phyloP scores from a whole-genome alignment of 2,888 invertebrate species.

The Electrophaes corylata region DNA sequence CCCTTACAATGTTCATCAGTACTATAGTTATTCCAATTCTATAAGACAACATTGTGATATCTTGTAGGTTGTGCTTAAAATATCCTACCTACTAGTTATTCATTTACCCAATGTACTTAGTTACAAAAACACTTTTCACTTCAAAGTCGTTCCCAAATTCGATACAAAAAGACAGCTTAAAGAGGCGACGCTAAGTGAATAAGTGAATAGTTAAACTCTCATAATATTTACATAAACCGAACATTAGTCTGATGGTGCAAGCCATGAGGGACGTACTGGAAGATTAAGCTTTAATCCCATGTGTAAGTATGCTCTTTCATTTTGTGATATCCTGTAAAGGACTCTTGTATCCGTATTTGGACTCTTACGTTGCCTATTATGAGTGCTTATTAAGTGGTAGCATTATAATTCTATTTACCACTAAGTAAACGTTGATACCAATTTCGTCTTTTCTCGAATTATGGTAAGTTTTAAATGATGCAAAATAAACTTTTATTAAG shows the following conservation, averaged over 20 bases:
- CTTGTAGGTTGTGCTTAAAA: no score
- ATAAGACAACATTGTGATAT: no score
- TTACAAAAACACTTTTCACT: slow-evolving; percentile 53
- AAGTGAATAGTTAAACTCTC: slow-evolving; percentile 83
- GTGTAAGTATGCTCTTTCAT: background rate
- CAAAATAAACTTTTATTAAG: no score
- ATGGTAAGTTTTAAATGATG: no score
- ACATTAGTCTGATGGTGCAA: slow-evolving; percentile 69
- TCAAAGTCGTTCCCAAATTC: slow-evolving; percentile 39
- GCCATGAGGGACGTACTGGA: slow-evolving; percentile 47
- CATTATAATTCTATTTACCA: no score
- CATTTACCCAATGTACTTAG: slow-evolving; percentile 25
- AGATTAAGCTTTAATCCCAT: slow-evolving; percentile 15
- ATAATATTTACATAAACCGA: slow-evolving; percentile 81
- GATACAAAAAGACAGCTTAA: slow-evolving; percentile 73
- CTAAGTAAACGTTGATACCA: no score
- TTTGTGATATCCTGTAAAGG: background rate
- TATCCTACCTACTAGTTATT: background rate
- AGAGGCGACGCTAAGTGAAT: slow-evolving; percentile 78
- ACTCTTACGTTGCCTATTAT: no score
- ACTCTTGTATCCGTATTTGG: no score
- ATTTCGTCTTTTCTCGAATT: no score
- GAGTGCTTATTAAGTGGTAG: no score
- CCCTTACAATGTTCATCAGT: no score
- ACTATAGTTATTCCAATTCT: no score